These are phyloP conservation scores for Saimiri boliviensis DNA, from an alignment of 2,113 vertebrate species.

Conservation along the genomic window DNA sequence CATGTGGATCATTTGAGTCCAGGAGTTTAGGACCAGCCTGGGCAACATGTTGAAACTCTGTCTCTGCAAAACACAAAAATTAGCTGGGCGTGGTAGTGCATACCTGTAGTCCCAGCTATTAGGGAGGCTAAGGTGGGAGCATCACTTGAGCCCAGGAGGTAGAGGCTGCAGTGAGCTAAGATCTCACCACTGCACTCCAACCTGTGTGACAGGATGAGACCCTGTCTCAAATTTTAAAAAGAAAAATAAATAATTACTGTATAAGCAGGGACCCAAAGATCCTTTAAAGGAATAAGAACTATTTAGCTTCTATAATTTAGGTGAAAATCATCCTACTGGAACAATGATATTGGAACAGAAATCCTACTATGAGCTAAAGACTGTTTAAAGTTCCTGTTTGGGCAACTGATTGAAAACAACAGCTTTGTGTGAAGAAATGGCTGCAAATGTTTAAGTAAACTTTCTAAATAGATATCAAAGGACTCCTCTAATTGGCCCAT, in stretches of 20 bases:
- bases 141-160: too few relatives aligned
- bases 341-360: neutral
- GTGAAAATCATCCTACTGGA: neutral
- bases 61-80: too few relatives aligned
- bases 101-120: too few relatives aligned
- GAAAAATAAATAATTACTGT: neutral
- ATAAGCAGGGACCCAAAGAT: neutral
- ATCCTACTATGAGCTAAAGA: neutral
- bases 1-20: too few relatives aligned
- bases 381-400: neutral
- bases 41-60: too few relatives aligned
- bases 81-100: too few relatives aligned
- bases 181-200: too few relatives aligned
- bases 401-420: neutral
- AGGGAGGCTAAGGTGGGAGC: too few relatives aligned
- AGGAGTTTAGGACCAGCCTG: too few relatives aligned
- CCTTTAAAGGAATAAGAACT: neutral
- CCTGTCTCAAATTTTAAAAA: too few relatives aligned
- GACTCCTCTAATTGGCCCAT: neutral
- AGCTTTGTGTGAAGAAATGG: neutral
- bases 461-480: neutral
- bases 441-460: neutral
- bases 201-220: too few relatives aligned
- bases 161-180: too few relatives aligned
- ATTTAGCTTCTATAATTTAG: neutral